Base-by-base conservation (phyloP, 1,140 invertebrate genomes). In the Drosophila ironensis region DNA sequence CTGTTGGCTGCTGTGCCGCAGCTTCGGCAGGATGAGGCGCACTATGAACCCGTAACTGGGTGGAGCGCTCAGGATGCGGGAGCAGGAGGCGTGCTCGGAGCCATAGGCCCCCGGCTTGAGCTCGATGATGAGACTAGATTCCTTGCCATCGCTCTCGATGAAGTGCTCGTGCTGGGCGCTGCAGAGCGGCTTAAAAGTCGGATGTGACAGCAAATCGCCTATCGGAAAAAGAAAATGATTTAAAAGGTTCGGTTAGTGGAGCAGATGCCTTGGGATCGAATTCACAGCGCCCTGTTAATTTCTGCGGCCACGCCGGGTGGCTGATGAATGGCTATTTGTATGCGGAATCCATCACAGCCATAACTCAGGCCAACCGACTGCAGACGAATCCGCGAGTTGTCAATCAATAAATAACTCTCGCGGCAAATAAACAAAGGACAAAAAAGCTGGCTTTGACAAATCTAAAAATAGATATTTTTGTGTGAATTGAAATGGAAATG, bases 51-150 rank as follows among this genome's bases (percentile, higher is more conserved):
- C 89, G 40, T 88, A 88, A 30, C 59, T 70, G 44, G 74, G 57
- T 22, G 89, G 86, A 3, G 89, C 82, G 27, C 75, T 88, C 20
- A 90, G 48, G 16, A 88, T 88, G 33, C 88, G 75, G 9, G 84
- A 72, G 24, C 89, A 90, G 17, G 74, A 87, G 16, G 60, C 44
- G 6, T 75, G 50, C 40, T 77, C 56, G 17, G 59, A 47, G 1
- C 71, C 71, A 52, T 72, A 84, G 38, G 38, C 33, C 8, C 67
- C 86, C 27, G 75, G 75, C 40, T 89, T 81, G 12, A 90, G 74
- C 60, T 90, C 88, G 9, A 90, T 77, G 53, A 90, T 86, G 14
- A 90, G 73, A 66, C 89, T 90, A 61, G 89, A 90, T 52, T 90
- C 86, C 38, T 78, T 84, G 45, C 88, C 89, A 9, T 89, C 87